These are phyloP conservation scores for Plebejus anna DNA, from an alignment of 2,888 invertebrate species.

Conservation along the genomic window DNA sequence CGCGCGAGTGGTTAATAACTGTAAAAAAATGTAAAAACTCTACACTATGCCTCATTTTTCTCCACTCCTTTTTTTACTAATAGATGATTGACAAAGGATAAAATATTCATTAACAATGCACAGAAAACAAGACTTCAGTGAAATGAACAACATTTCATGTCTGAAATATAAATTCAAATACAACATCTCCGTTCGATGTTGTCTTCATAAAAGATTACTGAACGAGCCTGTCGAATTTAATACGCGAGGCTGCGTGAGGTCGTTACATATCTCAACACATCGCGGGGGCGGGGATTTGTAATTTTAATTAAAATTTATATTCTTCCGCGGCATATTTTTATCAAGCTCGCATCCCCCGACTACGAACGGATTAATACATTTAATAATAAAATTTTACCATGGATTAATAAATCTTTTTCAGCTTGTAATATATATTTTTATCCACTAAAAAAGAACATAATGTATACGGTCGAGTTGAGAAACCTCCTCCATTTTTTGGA, in stretches of 20 bases:
- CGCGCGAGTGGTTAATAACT: too few relatives aligned
- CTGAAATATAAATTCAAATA: neutral
- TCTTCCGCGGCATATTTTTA: conserved; percentile 3
- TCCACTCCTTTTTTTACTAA: too few relatives aligned
- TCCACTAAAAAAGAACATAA: too few relatives aligned
- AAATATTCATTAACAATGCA: too few relatives aligned
- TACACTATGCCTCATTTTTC: too few relatives aligned
- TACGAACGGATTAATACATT: neutral
- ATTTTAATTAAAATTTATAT: conserved; percentile 11
- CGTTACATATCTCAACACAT: conserved; percentile 9
- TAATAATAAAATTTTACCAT: neutral
- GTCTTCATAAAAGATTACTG: conserved; percentile 7
- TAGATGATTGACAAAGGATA: too few relatives aligned
- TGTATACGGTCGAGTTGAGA: too few relatives aligned
- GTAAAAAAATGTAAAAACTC: too few relatives aligned
- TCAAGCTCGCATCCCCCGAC: neutral
- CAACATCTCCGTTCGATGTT: neutral
- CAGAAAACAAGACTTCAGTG: too few relatives aligned
- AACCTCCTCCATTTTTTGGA: too few relatives aligned
- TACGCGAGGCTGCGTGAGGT: conserved; percentile 12
- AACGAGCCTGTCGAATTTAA: conserved; percentile 17
- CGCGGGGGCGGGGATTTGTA: neutral
- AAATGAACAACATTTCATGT: too few relatives aligned
- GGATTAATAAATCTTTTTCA: neutral
- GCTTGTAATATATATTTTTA: too few relatives aligned